phyloP scores from a whole-genome alignment of 2,113 vertebrate species.

The Merops nubicus region DNA sequence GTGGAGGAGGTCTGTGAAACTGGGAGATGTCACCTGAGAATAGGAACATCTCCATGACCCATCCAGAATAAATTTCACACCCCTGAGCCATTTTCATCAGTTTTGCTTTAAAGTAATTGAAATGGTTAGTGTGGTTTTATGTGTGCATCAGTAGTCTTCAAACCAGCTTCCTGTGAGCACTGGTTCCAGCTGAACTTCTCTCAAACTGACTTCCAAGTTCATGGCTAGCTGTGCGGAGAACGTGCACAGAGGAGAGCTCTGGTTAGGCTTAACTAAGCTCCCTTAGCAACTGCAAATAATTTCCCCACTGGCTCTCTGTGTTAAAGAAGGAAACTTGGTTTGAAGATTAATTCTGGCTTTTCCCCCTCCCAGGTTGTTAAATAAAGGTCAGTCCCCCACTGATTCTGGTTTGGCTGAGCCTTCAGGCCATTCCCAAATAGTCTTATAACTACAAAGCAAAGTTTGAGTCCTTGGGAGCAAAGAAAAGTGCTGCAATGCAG shows the following conservation, averaged over 20 bases:
- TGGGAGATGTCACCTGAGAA: neutral
- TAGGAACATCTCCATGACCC: neutral
- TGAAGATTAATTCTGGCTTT: constrained; percentile 26
- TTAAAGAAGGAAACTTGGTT: neutral
- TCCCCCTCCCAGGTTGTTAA: neutral
- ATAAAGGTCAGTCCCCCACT: constrained; percentile 24
- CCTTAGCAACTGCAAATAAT: neutral
- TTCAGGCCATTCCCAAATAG: neutral
- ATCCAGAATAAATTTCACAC: neutral
- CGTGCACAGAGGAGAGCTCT: neutral
- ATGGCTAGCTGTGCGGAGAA: rapidly evolving
- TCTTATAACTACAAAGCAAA: constrained; percentile 13
- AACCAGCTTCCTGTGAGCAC: neutral
- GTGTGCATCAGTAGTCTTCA: neutral
- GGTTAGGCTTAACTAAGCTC: neutral
- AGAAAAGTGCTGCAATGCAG: constrained; percentile 31
- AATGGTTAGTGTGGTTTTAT: neutral
- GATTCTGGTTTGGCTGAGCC: constrained; percentile 13
- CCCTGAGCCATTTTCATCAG: neutral
- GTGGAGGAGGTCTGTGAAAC: neutral
- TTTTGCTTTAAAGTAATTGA: neutral
- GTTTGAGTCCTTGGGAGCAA: constrained; percentile 7
- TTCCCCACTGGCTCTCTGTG: neutral
- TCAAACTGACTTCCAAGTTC: neutral
- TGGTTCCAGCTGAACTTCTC: neutral